A percentile compares a stretch with the other conserved stretches of the same genome.
Evolutionary conservation across 2,888 invertebrate genomes (phyloP).

Genomic region (Phasia obesa): DNA sequence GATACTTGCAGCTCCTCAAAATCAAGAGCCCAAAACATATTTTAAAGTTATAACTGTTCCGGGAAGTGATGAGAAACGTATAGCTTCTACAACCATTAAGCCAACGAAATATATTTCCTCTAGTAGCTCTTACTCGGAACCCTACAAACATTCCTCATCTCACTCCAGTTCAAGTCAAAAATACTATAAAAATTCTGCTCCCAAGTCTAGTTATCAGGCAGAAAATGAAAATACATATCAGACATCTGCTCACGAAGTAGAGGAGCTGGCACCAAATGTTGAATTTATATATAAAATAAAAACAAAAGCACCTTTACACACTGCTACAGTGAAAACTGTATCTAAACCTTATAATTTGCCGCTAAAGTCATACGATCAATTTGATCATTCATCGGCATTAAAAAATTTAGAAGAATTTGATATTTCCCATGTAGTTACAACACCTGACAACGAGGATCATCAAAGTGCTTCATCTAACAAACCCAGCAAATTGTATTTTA

Average conservation of each 20-base stretch:
- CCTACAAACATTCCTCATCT: slow-evolving; percentile 51
- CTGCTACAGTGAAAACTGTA: slow-evolving; percentile 80
- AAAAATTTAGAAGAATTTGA: slow-evolving; percentile 81
- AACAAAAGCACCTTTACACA: slow-evolving; percentile 79
- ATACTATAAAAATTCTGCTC: slow-evolving; percentile 50
- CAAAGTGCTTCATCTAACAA: slow-evolving; percentile 71
- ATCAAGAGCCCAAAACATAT: slow-evolving; percentile 76
- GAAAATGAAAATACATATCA: slow-evolving; percentile 78
- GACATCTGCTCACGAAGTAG: slow-evolving; percentile 73
- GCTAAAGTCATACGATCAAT: slow-evolving; percentile 76
- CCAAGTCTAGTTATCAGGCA: slow-evolving; percentile 73
- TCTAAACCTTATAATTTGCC: slow-evolving; percentile 78
- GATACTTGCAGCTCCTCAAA: slow-evolving; percentile 76
- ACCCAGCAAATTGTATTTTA: slow-evolving; percentile 80
- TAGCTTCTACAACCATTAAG: slow-evolving; percentile 77
- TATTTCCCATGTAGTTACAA: slow-evolving; percentile 78
- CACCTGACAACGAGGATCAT: slow-evolving; percentile 74
- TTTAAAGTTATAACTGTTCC: slow-evolving; percentile 76
- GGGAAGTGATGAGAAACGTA: slow-evolving; percentile 76
- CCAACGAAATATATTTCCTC: slow-evolving; percentile 77
- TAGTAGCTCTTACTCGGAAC: slow-evolving; percentile 39
- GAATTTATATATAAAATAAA: slow-evolving; percentile 82
- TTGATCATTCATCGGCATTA: slow-evolving; percentile 80
- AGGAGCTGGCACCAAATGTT: slow-evolving; percentile 80
- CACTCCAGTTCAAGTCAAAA: slow-evolving; percentile 60